Evolutionary conservation across 1,140 invertebrate genomes (phyloP).

Genomic region (Nymphalis io): DNA sequence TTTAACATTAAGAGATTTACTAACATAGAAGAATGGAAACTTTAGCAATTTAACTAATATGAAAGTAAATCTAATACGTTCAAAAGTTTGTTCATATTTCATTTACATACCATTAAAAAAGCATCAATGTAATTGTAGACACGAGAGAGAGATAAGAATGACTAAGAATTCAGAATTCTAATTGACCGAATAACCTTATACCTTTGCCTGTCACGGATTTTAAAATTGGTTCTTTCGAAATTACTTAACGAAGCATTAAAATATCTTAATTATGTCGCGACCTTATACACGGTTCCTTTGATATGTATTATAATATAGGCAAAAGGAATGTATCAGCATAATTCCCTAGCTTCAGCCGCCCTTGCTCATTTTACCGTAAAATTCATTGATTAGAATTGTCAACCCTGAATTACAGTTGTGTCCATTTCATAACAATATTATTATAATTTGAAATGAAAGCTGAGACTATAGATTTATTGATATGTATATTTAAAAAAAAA

Average conservation of each 20-base stretch:
- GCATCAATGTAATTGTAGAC: too few relatives aligned
- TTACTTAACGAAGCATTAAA: neutral
- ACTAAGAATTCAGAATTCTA: too few relatives aligned
- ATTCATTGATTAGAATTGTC: constrained; percentile 23
- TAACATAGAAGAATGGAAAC: constrained; percentile 14
- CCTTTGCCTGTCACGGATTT: too few relatives aligned
- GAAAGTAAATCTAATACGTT: constrained; percentile 5
- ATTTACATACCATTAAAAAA: neutral
- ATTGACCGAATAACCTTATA: too few relatives aligned
- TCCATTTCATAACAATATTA: neutral
- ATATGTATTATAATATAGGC: constrained; percentile 14
- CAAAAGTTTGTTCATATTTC: neutral
- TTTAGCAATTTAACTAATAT: constrained; percentile 18
- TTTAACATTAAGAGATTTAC: constrained; percentile 8
- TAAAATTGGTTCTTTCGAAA: too few relatives aligned
- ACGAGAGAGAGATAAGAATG: too few relatives aligned
- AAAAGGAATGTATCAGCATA: constrained; percentile 17
- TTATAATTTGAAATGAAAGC: neutral
- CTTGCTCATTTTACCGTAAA: constrained; percentile 23
- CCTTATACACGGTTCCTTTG: constrained; percentile 8
- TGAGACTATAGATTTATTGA: neutral
- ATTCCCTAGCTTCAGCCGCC: constrained; percentile 17
- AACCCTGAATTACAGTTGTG: neutral
- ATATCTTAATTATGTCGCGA: too few relatives aligned
- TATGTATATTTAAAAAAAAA: neutral